Evolutionary conservation across 2,113 vertebrate species (phyloP), one percentile per base, ranked within the genome.

Genomic region (Sebastes fasciatus): DNA sequence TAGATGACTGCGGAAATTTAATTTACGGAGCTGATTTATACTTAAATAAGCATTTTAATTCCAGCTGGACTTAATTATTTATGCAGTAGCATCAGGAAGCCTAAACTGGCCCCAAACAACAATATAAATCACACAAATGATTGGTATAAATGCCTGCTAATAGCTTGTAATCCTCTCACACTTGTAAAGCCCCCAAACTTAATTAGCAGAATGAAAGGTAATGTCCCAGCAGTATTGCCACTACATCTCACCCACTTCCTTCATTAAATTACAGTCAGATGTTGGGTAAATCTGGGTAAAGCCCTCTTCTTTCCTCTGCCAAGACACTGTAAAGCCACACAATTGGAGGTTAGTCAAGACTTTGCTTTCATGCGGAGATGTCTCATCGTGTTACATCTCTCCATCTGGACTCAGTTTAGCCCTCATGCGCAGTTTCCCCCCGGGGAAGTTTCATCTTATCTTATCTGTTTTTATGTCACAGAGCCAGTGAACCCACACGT

Each of bases 121-220:
- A 79, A 78, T 57, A 84, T 75, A 79, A 83, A 88, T 83, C 60
- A 26, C 77, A 74, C 42, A 82, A 80, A 81, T 81, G 51, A 90
- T 89, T 90, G 90, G 86, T 93, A 93, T 86, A 83, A 92, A 93
- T 54, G 79, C 51, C 76, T 64, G 65, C 75, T 94, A 93, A 94
- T 91, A 84, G 80, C 88, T 75, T 73, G 74, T 93, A 92, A 91
- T 91, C 80, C 89, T 87, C 88, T 92, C 88, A 86, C 54, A 87
- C 91, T 82, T 86, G 88, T 87, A 90, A 92, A 92, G 74, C 81
- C 76, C 81, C 51, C 42, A 88, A 87, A 89, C 78, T 80, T 89
- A 92, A 94, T 94, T 94, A 92, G 74, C 73, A 62, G 73, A 94
- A 93, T 93, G 69, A 91, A 89, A 91, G 88, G 83, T 90, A 88